Evolutionary conservation across 2,888 invertebrate genomes (phyloP), one percentile per base, ranked within the genome.

Genomic region (Drosophila greeni): DNA sequence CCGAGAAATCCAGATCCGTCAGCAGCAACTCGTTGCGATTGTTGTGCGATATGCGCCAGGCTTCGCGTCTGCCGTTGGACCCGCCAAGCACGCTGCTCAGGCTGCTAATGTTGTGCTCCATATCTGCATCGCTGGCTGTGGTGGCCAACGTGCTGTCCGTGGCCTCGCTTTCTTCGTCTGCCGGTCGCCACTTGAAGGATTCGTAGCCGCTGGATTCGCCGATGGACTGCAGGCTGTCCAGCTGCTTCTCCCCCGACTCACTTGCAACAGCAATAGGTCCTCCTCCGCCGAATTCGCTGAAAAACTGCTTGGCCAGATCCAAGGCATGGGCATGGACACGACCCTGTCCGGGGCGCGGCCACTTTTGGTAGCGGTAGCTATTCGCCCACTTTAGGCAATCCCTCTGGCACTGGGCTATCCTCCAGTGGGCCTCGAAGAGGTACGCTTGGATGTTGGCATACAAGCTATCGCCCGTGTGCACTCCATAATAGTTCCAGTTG

Each of bases 361-460:
- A 85, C 56, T 88, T 88, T 64, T 88, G 87, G 64, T 88, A 93
- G 80, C 95, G 93, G 89, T 97, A 98, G 49, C 91, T 91, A 69
- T 94, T 93, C 6, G 92, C 92, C 97, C 97, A 98, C 55, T 90
- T 90, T 0, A 90, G 87, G 86, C 96, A 96, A 0, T 95, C 95
- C 31, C 91, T 89, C 40, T 93, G 91, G 84, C 95, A 94, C 9
- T 92, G 91, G 26, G 92, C 91, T 55, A 97, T 94, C 86, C 94
- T 94, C 84, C 92, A 92, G 70, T 95, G 91, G 0, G 97, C 96
- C 87, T 96, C 95, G 85, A 93, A 93, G 31, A 98, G 90, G 89
- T 97, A 97, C 1, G 95, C 94, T 89, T 95, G 94, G 87, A 94
- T 94, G 88, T 95, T 95, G 33, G 94, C 93, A 85, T 93, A 94